Conservation (phyloP, 2,113 vertebrate species). For the Oreochromis niloticus region DNA sequence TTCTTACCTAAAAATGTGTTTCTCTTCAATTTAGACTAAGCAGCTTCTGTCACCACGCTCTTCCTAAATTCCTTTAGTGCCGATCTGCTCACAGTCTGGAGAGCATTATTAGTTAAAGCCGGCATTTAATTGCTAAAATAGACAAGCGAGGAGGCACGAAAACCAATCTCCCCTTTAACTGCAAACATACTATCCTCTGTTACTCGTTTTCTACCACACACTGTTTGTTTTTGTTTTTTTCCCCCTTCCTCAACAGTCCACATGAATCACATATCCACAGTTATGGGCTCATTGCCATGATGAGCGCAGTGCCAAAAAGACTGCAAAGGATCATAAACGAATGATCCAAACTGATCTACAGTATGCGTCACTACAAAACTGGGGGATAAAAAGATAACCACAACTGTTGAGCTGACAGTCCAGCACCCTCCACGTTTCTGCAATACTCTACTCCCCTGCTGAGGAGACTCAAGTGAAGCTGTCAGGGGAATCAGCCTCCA, state of each 20-base stretch:
- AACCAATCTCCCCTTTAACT: background rate
- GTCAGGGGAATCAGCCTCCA: background rate
- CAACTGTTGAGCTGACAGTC: background rate
- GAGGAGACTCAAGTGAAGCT: background rate
- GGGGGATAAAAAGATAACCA: background rate
- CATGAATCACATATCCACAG: background rate
- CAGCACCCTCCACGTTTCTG: background rate
- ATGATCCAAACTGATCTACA: background rate
- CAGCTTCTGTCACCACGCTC: background rate
- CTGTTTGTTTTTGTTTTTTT: background rate
- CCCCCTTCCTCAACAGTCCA: background rate
- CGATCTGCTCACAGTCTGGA: background rate
- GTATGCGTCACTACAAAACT: background rate
- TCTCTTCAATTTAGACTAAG: background rate
- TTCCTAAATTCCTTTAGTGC: background rate
- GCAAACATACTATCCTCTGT: background rate
- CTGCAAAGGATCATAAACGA: background rate
- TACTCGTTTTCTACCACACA: background rate
- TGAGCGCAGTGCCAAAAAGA: background rate
- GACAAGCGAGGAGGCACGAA: background rate
- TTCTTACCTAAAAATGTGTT: background rate
- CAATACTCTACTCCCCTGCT: background rate
- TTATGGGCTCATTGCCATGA: background rate
- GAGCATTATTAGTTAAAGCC: slow-evolving; percentile 12
- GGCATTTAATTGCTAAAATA: background rate